A percentile compares a stretch with the other conserved stretches of the same genome.
These are phyloP conservation scores for Jacana jacana DNA, from an alignment of 2,113 vertebrate species.

Conservation along the genomic window DNA sequence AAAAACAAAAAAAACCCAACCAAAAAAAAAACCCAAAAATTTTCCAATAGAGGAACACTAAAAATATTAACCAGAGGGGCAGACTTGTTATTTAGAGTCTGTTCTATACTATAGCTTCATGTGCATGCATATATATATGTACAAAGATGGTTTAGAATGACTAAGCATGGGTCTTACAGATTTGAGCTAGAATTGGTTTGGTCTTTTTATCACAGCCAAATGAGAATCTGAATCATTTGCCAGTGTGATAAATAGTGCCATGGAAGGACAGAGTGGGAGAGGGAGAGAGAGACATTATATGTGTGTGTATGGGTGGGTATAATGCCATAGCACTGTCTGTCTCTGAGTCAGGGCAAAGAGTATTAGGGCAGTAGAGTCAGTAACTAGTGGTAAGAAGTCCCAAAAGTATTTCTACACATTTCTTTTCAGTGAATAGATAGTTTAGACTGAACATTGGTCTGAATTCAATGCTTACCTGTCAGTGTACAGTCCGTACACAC, in stretches of 20 bases:
- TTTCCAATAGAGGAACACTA: not conserved
- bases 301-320: rapidly evolving
- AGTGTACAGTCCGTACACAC: not conserved
- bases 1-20: too few relatives aligned
- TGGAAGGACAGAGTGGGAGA: not conserved
- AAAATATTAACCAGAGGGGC: not conserved
- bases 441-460: not conserved
- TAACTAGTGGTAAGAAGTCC: not conserved
- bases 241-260: not conserved
- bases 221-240: not conserved
- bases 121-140: too few relatives aligned
- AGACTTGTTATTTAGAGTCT: not conserved
- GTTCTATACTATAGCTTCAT: not conserved
- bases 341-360: not conserved
- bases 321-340: not conserved
- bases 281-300: not conserved
- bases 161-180: not conserved
- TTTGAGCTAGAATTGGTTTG: not conserved
- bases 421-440: not conserved
- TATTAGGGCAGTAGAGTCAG: not conserved
- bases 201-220: not conserved
- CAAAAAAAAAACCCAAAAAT: too few relatives aligned
- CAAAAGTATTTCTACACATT: not conserved
- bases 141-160: not conserved
- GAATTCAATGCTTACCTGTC: not conserved